phyloP scores from a whole-genome alignment of 2,888 invertebrate genomes.

The Penaeus monodon region DNA sequence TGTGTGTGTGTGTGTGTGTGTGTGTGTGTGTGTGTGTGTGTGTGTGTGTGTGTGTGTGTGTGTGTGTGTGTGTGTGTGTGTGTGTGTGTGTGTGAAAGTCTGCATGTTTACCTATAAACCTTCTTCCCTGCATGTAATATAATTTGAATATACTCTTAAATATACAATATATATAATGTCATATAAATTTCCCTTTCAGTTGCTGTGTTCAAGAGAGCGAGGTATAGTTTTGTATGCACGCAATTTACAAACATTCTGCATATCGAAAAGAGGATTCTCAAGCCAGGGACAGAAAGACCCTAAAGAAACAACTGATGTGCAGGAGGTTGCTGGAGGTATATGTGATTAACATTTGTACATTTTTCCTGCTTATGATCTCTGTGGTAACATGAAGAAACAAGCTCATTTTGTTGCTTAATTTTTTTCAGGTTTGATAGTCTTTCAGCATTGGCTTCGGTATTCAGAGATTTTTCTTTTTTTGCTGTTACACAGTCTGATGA shows the following conservation, averaged over 20 bases:
- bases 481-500: background rate
- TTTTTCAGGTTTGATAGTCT: background rate
- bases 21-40: too few species aligned
- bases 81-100: too few species aligned
- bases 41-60: too few species aligned
- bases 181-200: conserved; percentile 8
- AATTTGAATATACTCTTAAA: too few species aligned
- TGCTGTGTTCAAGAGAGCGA: conserved; percentile 44
- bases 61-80: too few species aligned
- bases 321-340: conserved; percentile 44
- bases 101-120: too few species aligned
- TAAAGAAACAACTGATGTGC: conserved; percentile 40
- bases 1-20: too few species aligned
- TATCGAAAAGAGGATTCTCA: conserved; percentile 17
- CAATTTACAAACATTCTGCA: conserved; percentile 27
- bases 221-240: conserved; percentile 24
- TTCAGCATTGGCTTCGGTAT: too few species aligned
- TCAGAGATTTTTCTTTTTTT: background rate
- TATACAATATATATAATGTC: too few species aligned
- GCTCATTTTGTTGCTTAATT: background rate
- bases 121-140: too few species aligned
- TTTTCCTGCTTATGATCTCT: background rate
- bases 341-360: background rate
- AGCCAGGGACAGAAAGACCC: conserved; percentile 42
- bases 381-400: background rate